Conservation (phyloP, 2,797 vertebrate genomes). For the Cossypha caffra region DNA sequence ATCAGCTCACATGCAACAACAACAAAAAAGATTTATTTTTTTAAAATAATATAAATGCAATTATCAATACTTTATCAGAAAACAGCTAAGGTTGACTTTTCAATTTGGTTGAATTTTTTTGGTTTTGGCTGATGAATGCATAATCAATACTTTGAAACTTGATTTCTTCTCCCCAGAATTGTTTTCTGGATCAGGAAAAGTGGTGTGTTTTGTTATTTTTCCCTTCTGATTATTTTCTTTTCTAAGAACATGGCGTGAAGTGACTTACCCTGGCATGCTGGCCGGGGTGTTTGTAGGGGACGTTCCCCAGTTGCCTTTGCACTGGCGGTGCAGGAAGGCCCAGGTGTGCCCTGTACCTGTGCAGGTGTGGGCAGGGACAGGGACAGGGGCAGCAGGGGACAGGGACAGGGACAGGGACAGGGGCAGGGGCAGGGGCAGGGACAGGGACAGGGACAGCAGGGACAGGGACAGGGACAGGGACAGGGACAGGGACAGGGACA, state of each 20-base stretch:
- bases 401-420: no score
- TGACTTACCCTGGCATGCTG: background rate
- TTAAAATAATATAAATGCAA: conserved; percentile 61
- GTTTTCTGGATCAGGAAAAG: background rate
- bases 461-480: no score
- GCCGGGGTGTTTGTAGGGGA: background rate
- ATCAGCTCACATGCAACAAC: conserved; percentile 27
- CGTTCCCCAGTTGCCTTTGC: background rate
- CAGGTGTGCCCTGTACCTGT: background rate
- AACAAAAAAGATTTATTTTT: conserved; percentile 34
- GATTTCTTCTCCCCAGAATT: conserved; percentile 34
- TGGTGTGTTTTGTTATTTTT: background rate
- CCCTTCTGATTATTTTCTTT: background rate
- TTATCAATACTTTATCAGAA: conserved; percentile 65
- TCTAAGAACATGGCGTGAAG: background rate
- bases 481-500: no score
- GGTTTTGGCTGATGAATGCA: background rate
- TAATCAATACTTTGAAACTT: conserved; percentile 16
- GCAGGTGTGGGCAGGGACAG: fast-evolving
- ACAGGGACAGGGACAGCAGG: background rate
- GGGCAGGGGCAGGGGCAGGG: no score
- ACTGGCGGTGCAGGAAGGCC: background rate
- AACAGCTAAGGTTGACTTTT: conserved; percentile 36
- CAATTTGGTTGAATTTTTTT: conserved; percentile 37
- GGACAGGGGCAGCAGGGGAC: no score